A percentile compares a stretch with the other conserved stretches of the same genome.
Conservation (phyloP, 2,888 invertebrate genomes). For the Amblyteles armatorius region DNA sequence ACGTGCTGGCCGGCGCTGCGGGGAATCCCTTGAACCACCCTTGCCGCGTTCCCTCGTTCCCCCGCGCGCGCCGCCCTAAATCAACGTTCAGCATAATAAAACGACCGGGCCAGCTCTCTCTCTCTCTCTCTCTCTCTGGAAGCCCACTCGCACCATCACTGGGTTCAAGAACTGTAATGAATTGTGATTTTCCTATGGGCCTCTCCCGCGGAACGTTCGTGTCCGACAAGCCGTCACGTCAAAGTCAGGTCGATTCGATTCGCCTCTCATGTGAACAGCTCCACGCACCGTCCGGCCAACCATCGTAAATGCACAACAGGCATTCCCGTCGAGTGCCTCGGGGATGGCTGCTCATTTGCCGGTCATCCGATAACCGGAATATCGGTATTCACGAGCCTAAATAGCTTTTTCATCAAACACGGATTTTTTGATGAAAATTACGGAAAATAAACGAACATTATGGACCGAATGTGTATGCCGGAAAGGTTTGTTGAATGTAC, state of each 20-base stretch:
- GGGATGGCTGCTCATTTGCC: constrained; percentile 1
- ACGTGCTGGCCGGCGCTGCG: constrained; percentile 70
- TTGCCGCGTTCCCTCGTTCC: neutral
- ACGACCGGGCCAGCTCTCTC: constrained; percentile 68
- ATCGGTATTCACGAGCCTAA: neutral
- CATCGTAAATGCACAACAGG: neutral
- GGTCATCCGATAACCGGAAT: neutral
- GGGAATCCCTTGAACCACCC: constrained; percentile 26
- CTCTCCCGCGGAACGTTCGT: constrained; percentile 32
- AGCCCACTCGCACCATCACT: neutral
- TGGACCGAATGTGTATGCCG: neutral
- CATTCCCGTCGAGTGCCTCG: constrained; percentile 4
- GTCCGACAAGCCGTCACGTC: constrained; percentile 31
- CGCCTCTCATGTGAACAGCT: constrained; percentile 5
- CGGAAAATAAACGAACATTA: neutral
- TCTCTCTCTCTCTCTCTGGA: constrained; percentile 13
- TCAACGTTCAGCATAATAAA: constrained; percentile 83
- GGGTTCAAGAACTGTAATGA: constrained; percentile 76
- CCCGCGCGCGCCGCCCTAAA: constrained; percentile 75
- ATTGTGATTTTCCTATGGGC: constrained; percentile 78
- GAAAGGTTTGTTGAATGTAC: neutral
- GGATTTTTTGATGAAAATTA: neutral
- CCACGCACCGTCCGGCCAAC: neutral
- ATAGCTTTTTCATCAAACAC: neutral
- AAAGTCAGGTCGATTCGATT: constrained; percentile 44